Base-by-base conservation (phyloP, 2,797 vertebrate genomes). In the Scleropages formosus region DNA sequence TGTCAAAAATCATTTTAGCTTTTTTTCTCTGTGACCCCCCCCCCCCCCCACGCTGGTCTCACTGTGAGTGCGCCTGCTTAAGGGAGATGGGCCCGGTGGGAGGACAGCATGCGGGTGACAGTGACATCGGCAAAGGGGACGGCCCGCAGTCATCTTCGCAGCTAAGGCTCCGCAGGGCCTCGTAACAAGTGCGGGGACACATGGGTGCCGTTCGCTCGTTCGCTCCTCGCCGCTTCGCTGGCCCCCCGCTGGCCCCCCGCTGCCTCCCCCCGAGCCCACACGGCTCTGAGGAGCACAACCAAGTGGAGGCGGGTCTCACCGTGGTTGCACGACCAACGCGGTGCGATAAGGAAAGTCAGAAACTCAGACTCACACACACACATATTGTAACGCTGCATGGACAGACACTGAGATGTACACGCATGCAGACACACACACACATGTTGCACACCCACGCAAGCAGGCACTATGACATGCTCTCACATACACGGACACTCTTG, bases 1-100 rank as follows among this genome's bases (percentile, higher is more conserved):
- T 80, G 85, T 88, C 84, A 86, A 77, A 80, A 82, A 67, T 53
- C 24, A 56, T 70, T 53, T 63, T 46, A 10, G 44, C 24, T 69
- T 70, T 22, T 10, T 49, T 24, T 56, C 47, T 76, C 65, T 16
- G 63, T 65, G 63, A 65, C 63, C 63, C 56, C 58, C 44, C 72
- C 72, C 20, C 20, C 27, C 47, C 27, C 75, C 56, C 31, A 60
- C 63, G 11, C n/a, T 27, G 16, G 78, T 81, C 72, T 77, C 78
- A 74, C 61, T 46, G 61, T 64, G 80, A 51, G 68, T 63, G 79
- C 58, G 39, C 26, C 51, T 72, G 67, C 75, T 77, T 46, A 26
- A 58, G 22, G 67, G 58, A 69, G 3, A 15, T 1, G 16, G 22
- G 67, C 4, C 31, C 31, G 39, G 31, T 6, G 31, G 31, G 31